Evolutionary conservation across 2,888 invertebrate species (phyloP), one percentile per base, ranked within the genome.

Genomic region (Callinectes sapidus): DNA sequence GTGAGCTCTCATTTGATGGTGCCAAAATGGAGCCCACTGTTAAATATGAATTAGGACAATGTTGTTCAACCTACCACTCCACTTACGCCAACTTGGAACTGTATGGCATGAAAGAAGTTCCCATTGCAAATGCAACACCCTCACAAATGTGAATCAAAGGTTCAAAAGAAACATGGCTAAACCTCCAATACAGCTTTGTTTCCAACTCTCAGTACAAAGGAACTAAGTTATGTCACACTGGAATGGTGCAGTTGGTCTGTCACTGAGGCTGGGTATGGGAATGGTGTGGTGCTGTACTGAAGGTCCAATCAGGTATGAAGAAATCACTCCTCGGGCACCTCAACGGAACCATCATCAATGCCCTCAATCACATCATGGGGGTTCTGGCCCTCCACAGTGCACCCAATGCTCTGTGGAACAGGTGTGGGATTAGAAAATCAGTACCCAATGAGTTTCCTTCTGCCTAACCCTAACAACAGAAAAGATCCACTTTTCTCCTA

Each of bases 381-480:
- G 94, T 95, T 95, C 95, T 95, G 87, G 96, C 98, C 97, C 95
- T 98, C 98, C 90, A 98, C 97, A 39, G 98, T 98, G 96, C 98
- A 98, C 91, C 98, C 98, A 81, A 98, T 98, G 77, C 98, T 98
- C 94, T 94, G 94, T 3, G n/a, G 28, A 39, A 71, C 71, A 71
- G 10, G n/a, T 28, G 71, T 28, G 28, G 28, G 71, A 2, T 71
- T n/a, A 71, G 61, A 14, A 18, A 61, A 2, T 61, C 5, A 61
- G 23, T 61, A 18, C 18, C 5, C 28, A 10, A 39, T 71, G 48
- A 48, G 10, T 48, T 48, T 48, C 48, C 8, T 6, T 6, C 48
- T 1, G 10, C 28, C 13, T 13, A n/a, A 71, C 23, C 28, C 28
- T n/a, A 28, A 0, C 71, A 28, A 71, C 28, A 10, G 71, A 8